Evolutionary conservation across 1,140 invertebrate species (phyloP).

Genomic region (Sycophila sp.): DNA sequence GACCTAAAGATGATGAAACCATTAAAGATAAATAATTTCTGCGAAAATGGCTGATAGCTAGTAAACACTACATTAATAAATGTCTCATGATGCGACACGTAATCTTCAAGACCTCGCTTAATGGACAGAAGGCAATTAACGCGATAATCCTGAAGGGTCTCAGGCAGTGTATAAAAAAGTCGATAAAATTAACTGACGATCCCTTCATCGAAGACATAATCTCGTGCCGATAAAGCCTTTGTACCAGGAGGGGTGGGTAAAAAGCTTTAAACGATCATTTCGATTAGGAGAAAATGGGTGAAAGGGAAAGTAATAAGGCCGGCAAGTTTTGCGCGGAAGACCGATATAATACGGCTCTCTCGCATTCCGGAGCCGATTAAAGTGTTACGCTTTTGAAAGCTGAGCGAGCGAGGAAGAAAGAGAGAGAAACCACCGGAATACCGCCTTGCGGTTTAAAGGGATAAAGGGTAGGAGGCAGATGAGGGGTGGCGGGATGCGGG

Average conservation of each 20-base stretch:
- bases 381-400: constrained; percentile 25
- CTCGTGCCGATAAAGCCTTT: neutral
- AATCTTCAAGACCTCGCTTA: too few relatives aligned
- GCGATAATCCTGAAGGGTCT: too few relatives aligned
- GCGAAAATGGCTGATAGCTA: too few relatives aligned
- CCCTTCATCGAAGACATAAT: neutral
- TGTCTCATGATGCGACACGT: too few relatives aligned
- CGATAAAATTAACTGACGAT: neutral
- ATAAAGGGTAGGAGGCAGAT: neutral
- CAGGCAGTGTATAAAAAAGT: neutral
- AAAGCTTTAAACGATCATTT: constrained; percentile 10
- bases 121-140: too few relatives aligned
- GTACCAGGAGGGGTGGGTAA: too few relatives aligned
- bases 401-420: neutral
- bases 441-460: neutral
- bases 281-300: constrained; percentile 6
- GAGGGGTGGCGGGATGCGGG: neutral
- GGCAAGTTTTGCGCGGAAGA: constrained; percentile 12
- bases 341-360: constrained; percentile 1
- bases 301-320: constrained; percentile 33
- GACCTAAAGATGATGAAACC: neutral
- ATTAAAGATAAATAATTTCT: neutral
- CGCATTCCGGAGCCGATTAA: constrained; percentile 32
- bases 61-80: too few relatives aligned
- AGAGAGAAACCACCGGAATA: neutral